Conservation (phyloP, 2,888 invertebrate genomes). For the Tenthredo mesomela region DNA sequence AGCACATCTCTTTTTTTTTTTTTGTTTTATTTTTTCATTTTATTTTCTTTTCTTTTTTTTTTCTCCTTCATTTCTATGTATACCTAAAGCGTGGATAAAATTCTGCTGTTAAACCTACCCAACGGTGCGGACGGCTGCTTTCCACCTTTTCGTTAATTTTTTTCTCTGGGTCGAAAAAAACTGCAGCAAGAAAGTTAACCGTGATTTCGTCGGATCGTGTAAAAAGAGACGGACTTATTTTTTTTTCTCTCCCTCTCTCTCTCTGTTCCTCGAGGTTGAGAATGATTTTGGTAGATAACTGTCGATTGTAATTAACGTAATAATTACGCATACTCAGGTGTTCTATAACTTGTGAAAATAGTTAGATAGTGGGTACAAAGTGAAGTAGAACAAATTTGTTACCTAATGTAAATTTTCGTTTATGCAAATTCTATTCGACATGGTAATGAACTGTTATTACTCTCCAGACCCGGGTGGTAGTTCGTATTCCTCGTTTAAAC, state of each 20-base stretch:
- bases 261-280: no score
- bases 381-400: not conserved
- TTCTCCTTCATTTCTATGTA: not conserved
- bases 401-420: conserved; percentile 24
- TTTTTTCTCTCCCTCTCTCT: no score
- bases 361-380: not conserved
- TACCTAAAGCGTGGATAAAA: not conserved
- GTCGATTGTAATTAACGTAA: not conserved
- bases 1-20: not conserved
- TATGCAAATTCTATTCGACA: conserved; percentile 29
- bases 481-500: conserved; percentile 32
- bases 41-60: not conserved
- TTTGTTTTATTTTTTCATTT: not conserved
- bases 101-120: not conserved
- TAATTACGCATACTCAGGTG: not conserved
- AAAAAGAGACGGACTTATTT: not conserved
- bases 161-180: not conserved
- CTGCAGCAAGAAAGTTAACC: not conserved
- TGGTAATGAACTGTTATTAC: conserved; percentile 40
- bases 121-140: not conserved
- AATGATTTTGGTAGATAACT: not conserved
- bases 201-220: not conserved
- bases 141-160: not conserved
- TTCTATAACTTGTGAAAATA: not conserved
- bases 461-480: not conserved